Evolutionary conservation across 2,113 vertebrate species (phyloP), one percentile per base, ranked within the genome.

Genomic region (Dunckerocampus dactyliophorus): DNA sequence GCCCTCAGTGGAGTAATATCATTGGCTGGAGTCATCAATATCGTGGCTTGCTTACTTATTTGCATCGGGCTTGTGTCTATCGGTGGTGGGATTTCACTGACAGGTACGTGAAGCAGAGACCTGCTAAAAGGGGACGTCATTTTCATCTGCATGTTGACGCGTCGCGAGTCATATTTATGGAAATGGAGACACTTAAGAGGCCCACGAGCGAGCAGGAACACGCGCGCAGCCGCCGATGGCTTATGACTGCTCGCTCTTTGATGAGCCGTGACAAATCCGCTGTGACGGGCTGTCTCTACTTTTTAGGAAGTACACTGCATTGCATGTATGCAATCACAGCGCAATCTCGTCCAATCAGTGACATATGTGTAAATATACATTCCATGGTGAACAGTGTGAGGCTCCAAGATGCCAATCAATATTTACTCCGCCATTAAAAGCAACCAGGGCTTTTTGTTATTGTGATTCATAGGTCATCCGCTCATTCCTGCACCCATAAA

Each of bases 211-310:
- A 76, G 59, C 68, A 65, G 68, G 77, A 68, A 80, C 20, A 54
- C 67, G 59, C 56, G 16, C 46, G 19, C 49, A 46, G 61, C 67
- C 70, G 61, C 81, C 85, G 81, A 85, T 84, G 67, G 56, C 58
- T 82, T 81, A 74, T 67, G 81, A 85, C 76, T 80, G 59, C 57
- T 75, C 60, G 20, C 55, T 65, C 65, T 67, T 69, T 72, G 79
- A 88, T 52, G 55, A 67, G 74, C 67, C 54, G 22, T 55, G 39
- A 39, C 76, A 84, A 82, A 88, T 87, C 59, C 62, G 68, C 62
- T 59, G 71, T 76, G 81, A 84, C 77, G 63, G 56, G 55, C 71
- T 74, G 73, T 79, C 72, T 84, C 55, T 63, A 70, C 80, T 82
- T 85, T 87, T 77, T 69, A 79, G 71, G 72, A 80, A 75, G 68